phyloP scores from a whole-genome alignment of 2,797 vertebrate genomes.

The Macropodus opercularis region DNA sequence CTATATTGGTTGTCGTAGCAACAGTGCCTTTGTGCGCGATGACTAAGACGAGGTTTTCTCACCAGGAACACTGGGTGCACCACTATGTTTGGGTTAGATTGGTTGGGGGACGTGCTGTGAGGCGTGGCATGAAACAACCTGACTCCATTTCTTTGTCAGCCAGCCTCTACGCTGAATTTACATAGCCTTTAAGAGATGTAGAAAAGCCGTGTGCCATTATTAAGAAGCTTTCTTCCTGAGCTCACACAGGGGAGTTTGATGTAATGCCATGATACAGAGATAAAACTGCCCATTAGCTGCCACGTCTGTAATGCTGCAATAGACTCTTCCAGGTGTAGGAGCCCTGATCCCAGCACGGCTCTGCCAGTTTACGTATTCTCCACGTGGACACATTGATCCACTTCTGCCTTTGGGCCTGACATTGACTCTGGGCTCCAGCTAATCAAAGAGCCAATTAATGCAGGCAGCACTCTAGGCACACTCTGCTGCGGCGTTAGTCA shows the following conservation, averaged over 20 bases:
- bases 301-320: conserved; percentile 6
- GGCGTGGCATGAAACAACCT: conserved; percentile 1
- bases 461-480: conserved; percentile 25
- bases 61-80: not conserved
- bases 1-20: conserved; percentile 4
- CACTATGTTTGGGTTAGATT: conserved; percentile 2
- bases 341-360: not conserved
- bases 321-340: not conserved
- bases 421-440: conserved; percentile 47
- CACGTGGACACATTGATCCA: conserved; percentile 42
- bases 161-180: no score
- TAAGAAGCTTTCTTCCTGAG: conserved; percentile 19
- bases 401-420: conserved; percentile 32
- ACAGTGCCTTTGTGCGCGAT: not conserved
- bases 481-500: conserved; percentile 27
- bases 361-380: conserved; percentile 45
- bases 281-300: conserved; percentile 7
- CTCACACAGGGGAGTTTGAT: not conserved
- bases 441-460: conserved; percentile 66
- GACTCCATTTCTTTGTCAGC: not conserved
- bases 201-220: conserved; percentile 20
- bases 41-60: conserved; percentile 2
- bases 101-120: not conserved
- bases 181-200: no score
- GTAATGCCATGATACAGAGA: conserved; percentile 10